phyloP scores from a whole-genome alignment of 2,888 invertebrate species.

The Eucriotettix oculatus region DNA sequence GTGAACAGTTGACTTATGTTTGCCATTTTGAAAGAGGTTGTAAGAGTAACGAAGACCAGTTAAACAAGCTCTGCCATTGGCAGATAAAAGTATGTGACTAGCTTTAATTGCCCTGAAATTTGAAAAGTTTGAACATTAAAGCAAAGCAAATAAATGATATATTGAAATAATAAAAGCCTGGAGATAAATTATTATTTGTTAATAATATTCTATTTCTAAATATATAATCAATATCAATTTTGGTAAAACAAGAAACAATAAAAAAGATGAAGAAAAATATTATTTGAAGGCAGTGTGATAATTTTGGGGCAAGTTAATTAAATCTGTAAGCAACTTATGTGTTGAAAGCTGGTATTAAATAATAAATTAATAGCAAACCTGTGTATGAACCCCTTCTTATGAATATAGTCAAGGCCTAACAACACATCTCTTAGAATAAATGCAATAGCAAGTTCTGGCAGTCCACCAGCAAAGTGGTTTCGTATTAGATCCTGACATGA shows the following conservation, averaged over 20 bases:
- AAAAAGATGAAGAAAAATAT: too few species aligned
- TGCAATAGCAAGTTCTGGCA: slow-evolving; percentile 68
- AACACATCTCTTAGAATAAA: slow-evolving; percentile 64
- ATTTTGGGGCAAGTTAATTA: too few species aligned
- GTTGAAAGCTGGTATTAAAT: background rate
- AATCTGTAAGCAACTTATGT: too few species aligned
- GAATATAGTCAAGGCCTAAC: slow-evolving; percentile 67
- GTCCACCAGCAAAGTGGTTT: slow-evolving; percentile 57
- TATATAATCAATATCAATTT: too few species aligned
- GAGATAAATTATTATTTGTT: too few species aligned
- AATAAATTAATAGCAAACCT: slow-evolving; percentile 33
- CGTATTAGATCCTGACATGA: slow-evolving; percentile 65
- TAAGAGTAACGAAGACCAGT: slow-evolving; percentile 68
- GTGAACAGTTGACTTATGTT: slow-evolving; percentile 49
- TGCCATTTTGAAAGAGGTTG: slow-evolving; percentile 53
- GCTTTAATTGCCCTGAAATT: slow-evolving; percentile 57
- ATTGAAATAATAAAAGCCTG: background rate
- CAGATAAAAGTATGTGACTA: slow-evolving; percentile 66
- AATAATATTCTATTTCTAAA: too few species aligned
- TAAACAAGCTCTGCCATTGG: slow-evolving; percentile 51
- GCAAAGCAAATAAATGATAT: background rate
- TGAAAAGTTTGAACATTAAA: background rate
- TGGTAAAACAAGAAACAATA: too few species aligned
- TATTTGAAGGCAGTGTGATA: too few species aligned
- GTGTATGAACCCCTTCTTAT: slow-evolving; percentile 69